Percentiles rank a stretch among this genome's conserved stretches.
These are phyloP conservation scores for Caenorhabditis japonica DNA, from an alignment of 2,888 invertebrate genomes.

Conservation along the genomic window DNA sequence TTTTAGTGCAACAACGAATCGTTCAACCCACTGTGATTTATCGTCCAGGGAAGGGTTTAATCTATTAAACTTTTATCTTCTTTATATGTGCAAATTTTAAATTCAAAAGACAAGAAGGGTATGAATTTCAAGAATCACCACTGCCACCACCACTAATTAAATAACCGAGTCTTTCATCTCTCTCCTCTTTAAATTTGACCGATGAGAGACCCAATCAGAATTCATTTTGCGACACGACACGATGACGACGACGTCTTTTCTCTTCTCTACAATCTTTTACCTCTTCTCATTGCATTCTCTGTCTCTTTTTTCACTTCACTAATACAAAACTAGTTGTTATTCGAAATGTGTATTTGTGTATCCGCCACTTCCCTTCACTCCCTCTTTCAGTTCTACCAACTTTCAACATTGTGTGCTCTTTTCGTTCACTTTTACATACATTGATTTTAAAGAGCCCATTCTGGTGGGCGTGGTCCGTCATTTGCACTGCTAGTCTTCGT, in stretches of 20 bases:
- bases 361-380: background rate
- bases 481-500: no score
- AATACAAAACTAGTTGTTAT: conserved; percentile 50
- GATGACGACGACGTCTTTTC: conserved; percentile 8
- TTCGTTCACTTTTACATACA: no score
- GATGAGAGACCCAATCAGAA: conserved; percentile 29
- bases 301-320: conserved; percentile 5
- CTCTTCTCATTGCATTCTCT: background rate
- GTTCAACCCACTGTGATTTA: no score
- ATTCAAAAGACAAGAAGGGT: no score
- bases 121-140: conserved; percentile 7
- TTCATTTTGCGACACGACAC: conserved; percentile 16
- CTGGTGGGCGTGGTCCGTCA: no score
- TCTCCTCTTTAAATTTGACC: no score
- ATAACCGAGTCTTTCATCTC: conserved; percentile 22
- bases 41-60: no score
- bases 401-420: background rate
- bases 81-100: no score
- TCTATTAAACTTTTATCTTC: no score
- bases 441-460: no score
- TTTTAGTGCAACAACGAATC: no score
- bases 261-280: conserved; percentile 9
- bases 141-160: conserved; percentile 29
- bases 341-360: conserved; percentile 15
- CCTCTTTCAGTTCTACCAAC: conserved; percentile 7